Conservation (phyloP, 2,888 invertebrate genomes). For the Willowsia nigromaculata region DNA sequence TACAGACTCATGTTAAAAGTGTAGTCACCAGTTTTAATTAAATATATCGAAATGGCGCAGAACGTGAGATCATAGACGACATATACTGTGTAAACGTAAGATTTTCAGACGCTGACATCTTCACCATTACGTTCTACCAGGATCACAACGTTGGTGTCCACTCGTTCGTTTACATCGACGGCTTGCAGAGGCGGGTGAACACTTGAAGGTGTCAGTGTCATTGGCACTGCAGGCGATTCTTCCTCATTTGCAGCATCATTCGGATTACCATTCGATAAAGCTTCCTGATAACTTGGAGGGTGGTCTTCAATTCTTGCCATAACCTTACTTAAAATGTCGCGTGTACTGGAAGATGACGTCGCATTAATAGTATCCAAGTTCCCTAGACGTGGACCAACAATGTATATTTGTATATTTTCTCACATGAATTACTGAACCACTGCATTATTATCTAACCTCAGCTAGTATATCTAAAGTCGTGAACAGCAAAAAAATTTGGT, state of each 20-base stretch:
- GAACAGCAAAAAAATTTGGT: no score
- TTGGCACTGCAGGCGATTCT: neutral
- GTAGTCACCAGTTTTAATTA: no score
- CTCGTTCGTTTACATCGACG: no score
- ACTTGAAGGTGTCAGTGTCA: neutral
- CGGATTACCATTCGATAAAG: neutral
- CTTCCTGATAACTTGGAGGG: conserved; percentile 50
- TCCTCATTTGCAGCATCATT: neutral
- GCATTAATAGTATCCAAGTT: neutral
- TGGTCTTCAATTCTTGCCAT: conserved; percentile 1
- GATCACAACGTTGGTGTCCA: neutral
- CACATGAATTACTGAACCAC: no score
- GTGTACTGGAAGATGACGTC: neutral
- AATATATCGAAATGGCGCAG: no score
- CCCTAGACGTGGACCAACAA: neutral
- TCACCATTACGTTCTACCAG: neutral
- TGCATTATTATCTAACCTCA: no score
- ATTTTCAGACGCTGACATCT: neutral
- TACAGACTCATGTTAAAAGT: no score
- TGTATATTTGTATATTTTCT: no score
- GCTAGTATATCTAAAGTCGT: no score
- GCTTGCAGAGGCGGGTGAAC: neutral
- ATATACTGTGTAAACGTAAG: no score
- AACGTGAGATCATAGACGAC: no score
- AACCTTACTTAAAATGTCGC: neutral